These are phyloP conservation scores for Actinemys pallida DNA, from an alignment of 2,113 vertebrate genomes.

Conservation along the genomic window DNA sequence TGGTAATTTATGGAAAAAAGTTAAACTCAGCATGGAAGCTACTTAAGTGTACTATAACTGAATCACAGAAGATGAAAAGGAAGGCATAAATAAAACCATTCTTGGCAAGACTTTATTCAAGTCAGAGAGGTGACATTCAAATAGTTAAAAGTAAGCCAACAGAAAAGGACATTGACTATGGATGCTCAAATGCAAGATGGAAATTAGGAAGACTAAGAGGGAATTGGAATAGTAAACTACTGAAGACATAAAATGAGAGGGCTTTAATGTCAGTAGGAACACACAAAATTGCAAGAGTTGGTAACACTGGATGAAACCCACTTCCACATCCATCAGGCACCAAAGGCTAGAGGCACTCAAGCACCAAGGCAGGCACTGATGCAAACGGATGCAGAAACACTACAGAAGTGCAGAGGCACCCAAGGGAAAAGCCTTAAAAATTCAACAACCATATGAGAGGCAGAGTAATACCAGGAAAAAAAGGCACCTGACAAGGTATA, in stretches of 20 bases:
- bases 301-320: too few relatives aligned
- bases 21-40: not conserved
- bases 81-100: constrained; percentile 20
- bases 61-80: not conserved
- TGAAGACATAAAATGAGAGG: not conserved
- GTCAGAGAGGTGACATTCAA: not conserved
- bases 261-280: not conserved
- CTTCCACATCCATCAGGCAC: too few relatives aligned
- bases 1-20: not conserved
- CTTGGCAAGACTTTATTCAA: not conserved
- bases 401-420: too few relatives aligned
- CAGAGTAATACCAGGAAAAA: too few relatives aligned
- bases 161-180: constrained; percentile 34
- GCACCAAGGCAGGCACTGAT: too few relatives aligned
- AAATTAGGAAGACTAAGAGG: not conserved
- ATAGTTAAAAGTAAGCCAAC: constrained; percentile 25
- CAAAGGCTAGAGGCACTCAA: too few relatives aligned
- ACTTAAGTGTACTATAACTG: not conserved
- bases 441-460: too few relatives aligned
- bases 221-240: not conserved
- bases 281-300: not conserved
- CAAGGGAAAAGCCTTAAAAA: too few relatives aligned
- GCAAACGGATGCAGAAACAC: too few relatives aligned
- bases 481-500: too few relatives aligned
- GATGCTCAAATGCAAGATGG: constrained; percentile 31